Conservation (phyloP, 2,888 invertebrate genomes). For the Chymomyza fuscimana region DNA sequence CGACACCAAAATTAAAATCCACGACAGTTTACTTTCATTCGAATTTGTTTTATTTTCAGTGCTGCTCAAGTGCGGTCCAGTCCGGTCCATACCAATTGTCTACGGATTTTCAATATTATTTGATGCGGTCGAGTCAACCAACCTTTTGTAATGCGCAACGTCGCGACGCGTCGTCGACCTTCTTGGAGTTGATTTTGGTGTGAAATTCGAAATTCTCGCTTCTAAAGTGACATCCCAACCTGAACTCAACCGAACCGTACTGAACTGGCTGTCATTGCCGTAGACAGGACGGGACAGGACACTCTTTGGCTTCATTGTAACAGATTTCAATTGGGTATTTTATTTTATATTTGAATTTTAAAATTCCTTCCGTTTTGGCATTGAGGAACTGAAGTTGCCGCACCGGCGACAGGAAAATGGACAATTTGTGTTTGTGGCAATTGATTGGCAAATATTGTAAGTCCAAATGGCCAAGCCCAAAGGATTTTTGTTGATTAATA, state of each 20-base stretch:
- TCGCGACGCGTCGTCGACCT: background rate
- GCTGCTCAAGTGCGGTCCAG: constrained; percentile 57
- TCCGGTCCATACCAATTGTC: constrained; percentile 66
- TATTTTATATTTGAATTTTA: constrained; percentile 77
- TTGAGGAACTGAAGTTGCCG: constrained; percentile 46
- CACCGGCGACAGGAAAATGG: constrained; percentile 77
- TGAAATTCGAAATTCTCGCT: constrained; percentile 27
- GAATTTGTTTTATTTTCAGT: constrained; percentile 75
- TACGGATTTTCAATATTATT: constrained; percentile 73
- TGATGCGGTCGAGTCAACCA: constrained; percentile 53
- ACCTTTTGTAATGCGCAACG: background rate
- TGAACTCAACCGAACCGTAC: constrained; percentile 34
- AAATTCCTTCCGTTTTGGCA: constrained; percentile 70
- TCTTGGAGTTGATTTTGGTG: constrained; percentile 4
- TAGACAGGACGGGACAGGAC: constrained; percentile 48
- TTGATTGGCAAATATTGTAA: constrained; percentile 78
- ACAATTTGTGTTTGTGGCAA: constrained; percentile 79
- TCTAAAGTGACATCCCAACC: constrained; percentile 21
- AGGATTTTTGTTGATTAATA: constrained; percentile 70
- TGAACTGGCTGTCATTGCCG: constrained; percentile 41
- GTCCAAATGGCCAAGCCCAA: constrained; percentile 52
- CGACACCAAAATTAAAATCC: constrained; percentile 53
- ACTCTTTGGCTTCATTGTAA: constrained; percentile 61
- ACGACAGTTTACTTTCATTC: constrained; percentile 66
- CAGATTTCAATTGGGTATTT: constrained; percentile 77